Conservation (phyloP, 1,140 invertebrate species). For the Zaprionus inermis region DNA sequence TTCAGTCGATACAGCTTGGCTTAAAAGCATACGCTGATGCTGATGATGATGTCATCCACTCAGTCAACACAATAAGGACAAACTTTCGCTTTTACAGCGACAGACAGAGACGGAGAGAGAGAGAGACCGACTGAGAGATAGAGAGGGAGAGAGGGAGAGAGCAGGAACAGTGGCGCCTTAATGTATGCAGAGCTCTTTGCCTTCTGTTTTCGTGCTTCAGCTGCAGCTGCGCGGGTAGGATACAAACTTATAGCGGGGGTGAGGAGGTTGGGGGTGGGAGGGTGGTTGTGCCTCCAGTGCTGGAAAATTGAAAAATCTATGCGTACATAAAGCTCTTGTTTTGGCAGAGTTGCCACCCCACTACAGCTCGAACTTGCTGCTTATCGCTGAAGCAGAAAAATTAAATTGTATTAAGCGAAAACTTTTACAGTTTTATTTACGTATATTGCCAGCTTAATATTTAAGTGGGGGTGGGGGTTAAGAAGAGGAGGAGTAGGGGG, state of each 20-base stretch:
- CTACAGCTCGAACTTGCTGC: slow-evolving; percentile 2
- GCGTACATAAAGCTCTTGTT: neutral
- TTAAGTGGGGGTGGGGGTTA: neutral
- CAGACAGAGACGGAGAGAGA: neutral
- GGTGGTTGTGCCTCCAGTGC: neutral
- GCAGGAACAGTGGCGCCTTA: slow-evolving; percentile 39
- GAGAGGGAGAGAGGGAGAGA: neutral
- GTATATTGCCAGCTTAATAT: slow-evolving; percentile 47
- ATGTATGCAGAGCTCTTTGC: slow-evolving; percentile 60
- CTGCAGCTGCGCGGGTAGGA: slow-evolving; percentile 63
- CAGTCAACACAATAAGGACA: slow-evolving; percentile 58
- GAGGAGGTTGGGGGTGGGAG: too few relatives aligned
- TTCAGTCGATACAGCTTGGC: slow-evolving; percentile 27
- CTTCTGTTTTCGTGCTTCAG: slow-evolving; percentile 65
- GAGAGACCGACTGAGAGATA: neutral
- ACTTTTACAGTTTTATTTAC: slow-evolving; percentile 50
- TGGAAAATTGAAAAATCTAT: slow-evolving; percentile 34
- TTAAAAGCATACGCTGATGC: slow-evolving; percentile 33
- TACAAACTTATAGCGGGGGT: slow-evolving; percentile 43
- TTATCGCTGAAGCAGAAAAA: slow-evolving; percentile 44
- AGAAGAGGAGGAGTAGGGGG: neutral
- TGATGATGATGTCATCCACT: slow-evolving; percentile 65
- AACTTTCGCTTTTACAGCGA: slow-evolving; percentile 69
- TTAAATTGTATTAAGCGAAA: slow-evolving; percentile 62
- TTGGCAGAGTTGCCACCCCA: neutral